Evolutionary conservation across 2,113 vertebrate species (phyloP), one percentile per base, ranked within the genome.

Genomic region (Oostethus manadensis): DNA sequence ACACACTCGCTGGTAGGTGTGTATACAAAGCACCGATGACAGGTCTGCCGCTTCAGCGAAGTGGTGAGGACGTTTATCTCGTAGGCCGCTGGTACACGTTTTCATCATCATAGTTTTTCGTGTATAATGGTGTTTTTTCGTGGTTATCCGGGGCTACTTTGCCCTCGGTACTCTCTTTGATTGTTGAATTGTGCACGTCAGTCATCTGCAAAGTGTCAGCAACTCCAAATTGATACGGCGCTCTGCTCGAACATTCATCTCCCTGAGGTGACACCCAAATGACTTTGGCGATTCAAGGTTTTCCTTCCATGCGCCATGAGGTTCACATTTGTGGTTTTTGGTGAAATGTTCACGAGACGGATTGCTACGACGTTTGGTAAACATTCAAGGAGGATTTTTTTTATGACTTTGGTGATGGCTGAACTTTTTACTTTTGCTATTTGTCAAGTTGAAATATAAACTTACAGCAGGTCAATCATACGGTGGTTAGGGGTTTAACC

Each of bases 1-100:
- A 90, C 80, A 90, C 89, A 90, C 64, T 76, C 80, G 78, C 78
- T 83, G 81, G 77, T 76, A 83, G 76, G 79, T 75, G 76, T 87
- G 82, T 89, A 87, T 84, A 89, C 73, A 89, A 74, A 83, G 80
- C 26, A 63, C 72, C 58, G 81, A 60, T 7, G 71, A 69, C 81
- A 78, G 77, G 74, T 76, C 82, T 81, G 78, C 66, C 62, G 75
- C 84, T 82, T 83, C 8, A 78, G 70, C 83, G 76, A 64, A 80
- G 70, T 66, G 67, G 70, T 26, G 49, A 65, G 67, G 76, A 74
- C 87, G 86, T 90, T 90, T 88, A 88, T 89, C 57, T 74, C 68
- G 56, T 56, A 73, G 77, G 79, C 82, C 80, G 80, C 72, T 87
- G 74, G 55, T 14, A 14, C 0, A 13, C 23, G 13, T 38, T 17